Evolutionary conservation across 30 jellyfish, hydroid and myxozoan species (phyloP).

Genomic region (Aurelia sp.): DNA sequence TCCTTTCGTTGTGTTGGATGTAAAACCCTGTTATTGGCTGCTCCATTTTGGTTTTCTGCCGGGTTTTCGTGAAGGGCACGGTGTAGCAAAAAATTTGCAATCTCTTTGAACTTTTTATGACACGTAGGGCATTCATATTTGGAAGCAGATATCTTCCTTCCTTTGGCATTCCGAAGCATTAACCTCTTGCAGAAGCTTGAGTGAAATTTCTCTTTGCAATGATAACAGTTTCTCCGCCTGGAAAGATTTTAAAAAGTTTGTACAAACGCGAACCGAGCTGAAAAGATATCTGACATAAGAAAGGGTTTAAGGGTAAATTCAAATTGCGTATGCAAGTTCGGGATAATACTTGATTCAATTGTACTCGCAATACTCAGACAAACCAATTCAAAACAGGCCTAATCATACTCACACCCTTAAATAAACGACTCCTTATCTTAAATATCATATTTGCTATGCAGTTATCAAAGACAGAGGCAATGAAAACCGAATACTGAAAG

Average conservation of each 20-base stretch:
- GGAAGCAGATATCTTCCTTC: conserved; percentile 23
- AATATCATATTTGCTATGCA: no score
- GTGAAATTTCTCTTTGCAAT: conserved; percentile 50
- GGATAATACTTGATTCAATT: no score
- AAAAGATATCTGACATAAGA: no score
- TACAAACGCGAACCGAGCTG: no score
- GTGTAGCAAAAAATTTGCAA: conserved; percentile 65
- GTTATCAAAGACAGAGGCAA: no score
- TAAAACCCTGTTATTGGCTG: conserved; percentile 1
- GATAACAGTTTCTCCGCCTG: conserved; percentile 57
- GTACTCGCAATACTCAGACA: no score
- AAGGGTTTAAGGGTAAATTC: no score
- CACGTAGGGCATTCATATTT: conserved; percentile 64
- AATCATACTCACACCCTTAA: no score
- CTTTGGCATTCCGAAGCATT: conserved; percentile 33
- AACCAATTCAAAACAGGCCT: no score
- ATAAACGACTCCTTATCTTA: no score
- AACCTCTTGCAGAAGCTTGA: conserved; percentile 54
- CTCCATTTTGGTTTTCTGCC: conserved; percentile 40
- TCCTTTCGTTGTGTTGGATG: conserved; percentile 5
- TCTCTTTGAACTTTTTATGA: conserved; percentile 59
- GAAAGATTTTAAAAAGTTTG: neutral
- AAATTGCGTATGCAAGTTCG: no score
- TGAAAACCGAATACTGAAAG: no score
- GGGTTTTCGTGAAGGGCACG: conserved; percentile 78